Evolutionary conservation across 2,113 vertebrate genomes (phyloP).

Genomic region (Meriones unguiculatus): DNA sequence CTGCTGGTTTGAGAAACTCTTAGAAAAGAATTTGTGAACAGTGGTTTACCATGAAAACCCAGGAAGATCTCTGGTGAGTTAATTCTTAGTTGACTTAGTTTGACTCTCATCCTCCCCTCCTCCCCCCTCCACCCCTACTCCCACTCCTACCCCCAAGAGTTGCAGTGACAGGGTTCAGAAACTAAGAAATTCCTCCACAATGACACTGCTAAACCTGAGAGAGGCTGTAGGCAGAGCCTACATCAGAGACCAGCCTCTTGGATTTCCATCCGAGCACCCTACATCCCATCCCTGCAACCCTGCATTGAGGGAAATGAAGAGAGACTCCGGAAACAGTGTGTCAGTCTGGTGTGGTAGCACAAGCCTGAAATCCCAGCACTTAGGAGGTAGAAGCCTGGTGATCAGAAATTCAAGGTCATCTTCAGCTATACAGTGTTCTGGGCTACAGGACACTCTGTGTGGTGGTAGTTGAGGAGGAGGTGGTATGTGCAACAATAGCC

Average conservation of each 20-base stretch:
- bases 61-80: background rate
- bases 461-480: background rate
- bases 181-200: background rate
- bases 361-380: too few species aligned
- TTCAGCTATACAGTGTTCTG: background rate
- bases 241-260: background rate
- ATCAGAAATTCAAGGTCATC: background rate
- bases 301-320: background rate
- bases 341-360: too few species aligned
- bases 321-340: background rate
- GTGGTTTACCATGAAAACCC: background rate
- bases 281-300: background rate
- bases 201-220: background rate
- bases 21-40: constrained; percentile 40
- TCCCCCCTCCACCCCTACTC: too few species aligned
- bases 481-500: background rate
- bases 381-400: background rate
- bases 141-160: background rate
- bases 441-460: background rate
- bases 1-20: constrained; percentile 2
- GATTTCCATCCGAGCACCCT: background rate
- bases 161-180: background rate
- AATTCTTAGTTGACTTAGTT: background rate
- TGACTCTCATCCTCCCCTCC: background rate
- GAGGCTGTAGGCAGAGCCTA: background rate